Evolutionary conservation across 2,888 invertebrate species (phyloP).

Genomic region (Dryomyza anilis): DNA sequence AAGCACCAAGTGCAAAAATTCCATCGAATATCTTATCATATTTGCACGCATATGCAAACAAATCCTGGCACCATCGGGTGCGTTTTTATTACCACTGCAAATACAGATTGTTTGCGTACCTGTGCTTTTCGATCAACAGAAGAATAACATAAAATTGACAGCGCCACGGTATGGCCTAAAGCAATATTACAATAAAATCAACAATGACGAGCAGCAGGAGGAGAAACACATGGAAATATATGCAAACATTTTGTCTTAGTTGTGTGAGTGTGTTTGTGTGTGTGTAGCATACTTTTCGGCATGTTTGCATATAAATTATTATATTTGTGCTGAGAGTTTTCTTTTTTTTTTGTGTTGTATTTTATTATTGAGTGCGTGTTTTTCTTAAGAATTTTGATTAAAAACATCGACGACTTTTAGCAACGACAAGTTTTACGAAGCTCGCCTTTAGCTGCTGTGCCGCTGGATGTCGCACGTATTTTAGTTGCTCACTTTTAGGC

Average conservation of each 20-base stretch:
- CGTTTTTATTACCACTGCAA: neutral
- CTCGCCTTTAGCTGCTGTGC: neutral
- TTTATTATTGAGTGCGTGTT: too few species aligned
- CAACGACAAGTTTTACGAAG: neutral
- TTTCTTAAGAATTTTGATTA: conserved; percentile 8
- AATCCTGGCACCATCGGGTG: neutral
- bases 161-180: neutral
- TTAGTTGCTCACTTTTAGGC: conserved; percentile 19
- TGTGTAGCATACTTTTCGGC: conserved; percentile 10
- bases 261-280: too few species aligned
- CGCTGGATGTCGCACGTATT: conserved; percentile 4
- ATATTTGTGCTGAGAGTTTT: conserved; percentile 33
- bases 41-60: neutral
- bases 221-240: neutral
- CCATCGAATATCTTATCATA: neutral
- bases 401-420: neutral
- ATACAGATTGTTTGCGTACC: neutral
- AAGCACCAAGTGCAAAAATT: too few species aligned
- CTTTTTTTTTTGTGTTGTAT: too few species aligned
- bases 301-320: conserved; percentile 40
- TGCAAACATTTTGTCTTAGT: too few species aligned
- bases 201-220: neutral
- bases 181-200: conserved; percentile 7
- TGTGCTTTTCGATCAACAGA: neutral
- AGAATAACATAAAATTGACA: neutral